phyloP scores from a whole-genome alignment of 2,113 vertebrate species.

The Camelus dromedarius region DNA sequence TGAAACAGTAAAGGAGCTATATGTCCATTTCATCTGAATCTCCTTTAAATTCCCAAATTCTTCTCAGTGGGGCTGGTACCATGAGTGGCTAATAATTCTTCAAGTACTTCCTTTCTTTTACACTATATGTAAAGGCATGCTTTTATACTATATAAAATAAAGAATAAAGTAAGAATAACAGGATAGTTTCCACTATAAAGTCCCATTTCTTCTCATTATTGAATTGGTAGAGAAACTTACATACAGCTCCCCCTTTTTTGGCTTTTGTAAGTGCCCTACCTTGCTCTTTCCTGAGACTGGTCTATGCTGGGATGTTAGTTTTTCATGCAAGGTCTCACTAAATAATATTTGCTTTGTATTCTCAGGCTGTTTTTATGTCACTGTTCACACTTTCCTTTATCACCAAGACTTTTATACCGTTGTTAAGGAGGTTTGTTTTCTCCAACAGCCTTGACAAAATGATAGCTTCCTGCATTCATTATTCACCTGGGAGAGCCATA shows the following conservation, averaged over 20 bases:
- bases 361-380: background rate
- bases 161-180: background rate
- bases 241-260: background rate
- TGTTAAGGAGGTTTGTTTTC: background rate
- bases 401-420: background rate
- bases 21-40: background rate
- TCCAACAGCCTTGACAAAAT: background rate
- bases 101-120: background rate
- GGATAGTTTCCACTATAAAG: background rate
- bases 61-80: accelerated
- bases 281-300: background rate
- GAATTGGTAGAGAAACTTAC: background rate
- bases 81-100: background rate
- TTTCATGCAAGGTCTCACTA: background rate
- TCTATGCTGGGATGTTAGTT: background rate
- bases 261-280: background rate
- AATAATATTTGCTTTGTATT: background rate
- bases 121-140: background rate
- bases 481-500: background rate
- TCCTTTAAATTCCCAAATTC: background rate
- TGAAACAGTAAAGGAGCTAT: background rate
- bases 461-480: background rate
- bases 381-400: background rate
- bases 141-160: background rate
- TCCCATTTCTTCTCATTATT: background rate